A percentile compares a stretch with the other conserved stretches of the same genome.
Conservation (phyloP, 2,888 invertebrate species). For the Dyspetes luteomarginatus region DNA sequence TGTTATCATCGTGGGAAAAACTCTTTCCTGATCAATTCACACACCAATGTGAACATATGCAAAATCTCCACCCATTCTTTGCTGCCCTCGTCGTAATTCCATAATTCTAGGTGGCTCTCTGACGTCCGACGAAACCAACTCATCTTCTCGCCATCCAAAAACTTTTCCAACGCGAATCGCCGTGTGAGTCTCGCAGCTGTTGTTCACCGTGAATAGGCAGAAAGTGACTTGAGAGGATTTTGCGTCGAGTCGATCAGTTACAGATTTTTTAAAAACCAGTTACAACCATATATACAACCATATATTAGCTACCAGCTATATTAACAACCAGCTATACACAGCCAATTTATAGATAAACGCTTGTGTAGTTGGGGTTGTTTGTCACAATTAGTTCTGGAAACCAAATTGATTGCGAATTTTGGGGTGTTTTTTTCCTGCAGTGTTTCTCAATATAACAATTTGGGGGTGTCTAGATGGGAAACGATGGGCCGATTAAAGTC, state of each 20-base stretch:
- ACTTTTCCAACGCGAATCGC: neutral
- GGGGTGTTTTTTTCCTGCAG: too few species aligned
- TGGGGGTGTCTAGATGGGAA: too few species aligned
- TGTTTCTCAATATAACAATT: too few species aligned
- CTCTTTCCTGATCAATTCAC: slow-evolving; percentile 7
- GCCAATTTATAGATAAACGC: too few species aligned
- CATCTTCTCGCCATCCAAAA: neutral
- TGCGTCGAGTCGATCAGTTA: neutral
- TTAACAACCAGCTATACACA: too few species aligned
- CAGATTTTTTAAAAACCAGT: too few species aligned
- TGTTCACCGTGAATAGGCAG: neutral
- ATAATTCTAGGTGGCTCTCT: slow-evolving; percentile 16
- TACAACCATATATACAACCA: too few species aligned
- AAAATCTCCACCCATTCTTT: neutral
- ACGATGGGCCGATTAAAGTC: too few species aligned
- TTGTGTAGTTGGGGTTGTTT: too few species aligned
- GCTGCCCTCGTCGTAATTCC: slow-evolving; percentile 5
- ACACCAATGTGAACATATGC: slow-evolving; percentile 5
- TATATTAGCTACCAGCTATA: too few species aligned
- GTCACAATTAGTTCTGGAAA: too few species aligned
- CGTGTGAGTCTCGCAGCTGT: neutral
- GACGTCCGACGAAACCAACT: neutral
- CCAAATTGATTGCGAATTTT: too few species aligned
- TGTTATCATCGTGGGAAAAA: slow-evolving; percentile 54
- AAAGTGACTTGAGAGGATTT: neutral